phyloP scores from a whole-genome alignment of 2,113 vertebrate genomes.

The Psilopsiagon aurifrons region DNA sequence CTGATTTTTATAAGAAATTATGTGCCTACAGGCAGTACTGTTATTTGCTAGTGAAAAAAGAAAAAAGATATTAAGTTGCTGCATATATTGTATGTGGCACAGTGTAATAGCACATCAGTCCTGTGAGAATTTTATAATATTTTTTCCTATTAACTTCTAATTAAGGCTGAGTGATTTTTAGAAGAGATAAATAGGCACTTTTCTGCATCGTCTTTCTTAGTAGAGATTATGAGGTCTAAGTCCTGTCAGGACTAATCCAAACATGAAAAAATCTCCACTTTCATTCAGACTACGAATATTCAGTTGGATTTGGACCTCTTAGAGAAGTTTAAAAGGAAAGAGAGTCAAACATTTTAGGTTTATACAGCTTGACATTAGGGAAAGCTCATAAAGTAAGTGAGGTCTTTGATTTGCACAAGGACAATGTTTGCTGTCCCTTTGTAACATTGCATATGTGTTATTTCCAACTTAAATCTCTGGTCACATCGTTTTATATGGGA shows the following conservation, averaged over 20 bases:
- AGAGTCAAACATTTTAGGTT: background rate
- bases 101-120: background rate
- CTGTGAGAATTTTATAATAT: background rate
- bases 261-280: background rate
- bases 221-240: background rate
- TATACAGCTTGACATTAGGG: background rate
- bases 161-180: background rate
- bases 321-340: background rate
- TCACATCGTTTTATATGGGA: background rate
- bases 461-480: background rate
- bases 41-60: background rate
- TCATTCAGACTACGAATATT: background rate
- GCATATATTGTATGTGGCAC: background rate
- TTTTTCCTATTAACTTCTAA: conserved; percentile 10
- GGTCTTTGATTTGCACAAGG: background rate
- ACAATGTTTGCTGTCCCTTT: background rate
- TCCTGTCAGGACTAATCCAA: background rate
- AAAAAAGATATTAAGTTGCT: background rate
- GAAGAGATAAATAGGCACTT: background rate
- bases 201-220: background rate
- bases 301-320: background rate
- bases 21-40: background rate
- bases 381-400: background rate
- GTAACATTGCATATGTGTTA: background rate
- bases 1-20: background rate